Percentiles rank a stretch among this genome's conserved stretches.
Conservation (phyloP, 2,113 vertebrate genomes). For the Perca schrenkii region DNA sequence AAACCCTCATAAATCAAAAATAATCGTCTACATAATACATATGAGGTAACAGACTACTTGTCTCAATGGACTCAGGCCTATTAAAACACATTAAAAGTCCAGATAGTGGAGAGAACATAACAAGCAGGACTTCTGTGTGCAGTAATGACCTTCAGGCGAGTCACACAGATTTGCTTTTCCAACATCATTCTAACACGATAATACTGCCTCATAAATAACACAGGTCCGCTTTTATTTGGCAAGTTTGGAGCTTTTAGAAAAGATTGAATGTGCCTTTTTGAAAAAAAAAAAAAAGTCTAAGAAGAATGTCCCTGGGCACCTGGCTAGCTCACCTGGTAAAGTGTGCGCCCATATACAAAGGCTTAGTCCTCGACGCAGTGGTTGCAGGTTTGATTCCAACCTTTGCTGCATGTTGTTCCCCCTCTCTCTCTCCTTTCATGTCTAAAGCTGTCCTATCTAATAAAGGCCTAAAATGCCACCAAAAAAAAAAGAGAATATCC, state of each 20-base stretch:
- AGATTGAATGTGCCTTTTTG: no score
- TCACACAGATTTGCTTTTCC: constrained; percentile 18
- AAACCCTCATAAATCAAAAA: constrained; percentile 42
- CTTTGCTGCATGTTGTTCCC: no score
- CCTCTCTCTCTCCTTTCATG: no score
- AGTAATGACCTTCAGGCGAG: constrained; percentile 25
- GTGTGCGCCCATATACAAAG: no score
- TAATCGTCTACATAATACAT: neutral
- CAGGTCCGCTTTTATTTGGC: constrained; percentile 33
- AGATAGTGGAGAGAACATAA: constrained; percentile 38
- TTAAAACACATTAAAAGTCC: constrained; percentile 23
- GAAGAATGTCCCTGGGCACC: no score
- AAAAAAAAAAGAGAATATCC: no score
- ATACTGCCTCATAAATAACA: constrained; percentile 14
- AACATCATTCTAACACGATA: constrained; percentile 19
- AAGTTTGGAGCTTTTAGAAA: neutral
- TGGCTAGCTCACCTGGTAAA: no score
- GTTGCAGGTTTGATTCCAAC: no score
- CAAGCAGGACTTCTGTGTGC: constrained; percentile 8
- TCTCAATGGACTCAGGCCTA: constrained; percentile 21
- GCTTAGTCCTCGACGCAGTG: no score
- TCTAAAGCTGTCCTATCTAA: no score
- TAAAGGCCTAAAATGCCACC: no score
- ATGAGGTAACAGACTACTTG: constrained; percentile 29
- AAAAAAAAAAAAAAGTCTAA: no score